phyloP scores from a whole-genome alignment of 2,888 invertebrate species.

The Apodemia mormo region DNA sequence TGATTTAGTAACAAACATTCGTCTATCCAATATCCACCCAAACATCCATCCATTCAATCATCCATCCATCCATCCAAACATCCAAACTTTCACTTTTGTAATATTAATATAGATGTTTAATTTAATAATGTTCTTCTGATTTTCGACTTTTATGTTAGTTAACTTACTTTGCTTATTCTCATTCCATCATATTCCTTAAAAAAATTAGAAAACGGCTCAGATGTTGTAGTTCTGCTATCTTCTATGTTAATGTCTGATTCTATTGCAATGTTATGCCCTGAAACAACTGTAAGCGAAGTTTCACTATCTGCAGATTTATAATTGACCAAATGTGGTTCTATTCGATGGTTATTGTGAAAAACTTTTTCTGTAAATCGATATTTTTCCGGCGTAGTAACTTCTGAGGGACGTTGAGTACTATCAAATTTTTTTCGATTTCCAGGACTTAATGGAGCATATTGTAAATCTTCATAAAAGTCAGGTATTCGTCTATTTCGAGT shows the following conservation, averaged over 20 bases:
- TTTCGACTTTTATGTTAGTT: not conserved
- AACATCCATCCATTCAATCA: no score
- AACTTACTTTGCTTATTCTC: conserved; percentile 7
- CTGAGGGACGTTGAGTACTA: not conserved
- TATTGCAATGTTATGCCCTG: conserved; percentile 3
- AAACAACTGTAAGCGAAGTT: not conserved
- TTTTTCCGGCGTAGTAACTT: not conserved
- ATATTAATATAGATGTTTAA: no score
- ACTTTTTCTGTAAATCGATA: not conserved
- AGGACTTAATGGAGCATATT: not conserved
- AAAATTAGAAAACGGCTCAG: not conserved
- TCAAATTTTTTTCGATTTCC: not conserved
- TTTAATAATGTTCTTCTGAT: no score
- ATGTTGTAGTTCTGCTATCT: not conserved
- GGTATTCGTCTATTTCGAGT: conserved; percentile 8
- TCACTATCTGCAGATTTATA: not conserved
- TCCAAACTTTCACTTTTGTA: no score
- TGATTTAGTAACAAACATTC: no score
- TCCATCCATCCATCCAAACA: no score
- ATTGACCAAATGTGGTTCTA: not conserved
- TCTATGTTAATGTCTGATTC: not conserved
- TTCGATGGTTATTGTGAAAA: not conserved
- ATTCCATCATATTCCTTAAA: not conserved
- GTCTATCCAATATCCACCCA: no score
- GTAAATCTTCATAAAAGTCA: not conserved